Base-by-base conservation (phyloP, 1,140 invertebrate genomes). In the Drosophila nikananu region DNA sequence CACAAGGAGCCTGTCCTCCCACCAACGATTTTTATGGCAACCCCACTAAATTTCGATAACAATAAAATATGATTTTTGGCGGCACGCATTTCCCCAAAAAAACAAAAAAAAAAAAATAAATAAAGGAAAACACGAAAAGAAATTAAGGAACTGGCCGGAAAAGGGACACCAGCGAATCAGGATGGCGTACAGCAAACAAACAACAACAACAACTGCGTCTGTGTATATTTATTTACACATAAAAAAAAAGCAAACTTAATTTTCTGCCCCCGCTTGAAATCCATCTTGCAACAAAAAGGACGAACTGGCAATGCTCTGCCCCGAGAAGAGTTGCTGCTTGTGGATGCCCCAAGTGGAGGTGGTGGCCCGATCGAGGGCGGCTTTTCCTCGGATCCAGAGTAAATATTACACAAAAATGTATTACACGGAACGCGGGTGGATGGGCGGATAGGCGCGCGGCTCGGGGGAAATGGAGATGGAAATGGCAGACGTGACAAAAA, bases 381-480 rank as follows among this genome's bases (percentile, higher is more conserved):
- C 59, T 60, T 60, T 49, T 39, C 68, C 46, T 60, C 3, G 27
- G 73, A 86, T 68, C 75, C 75, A 79, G 86, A 86, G 86, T 86
- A 89, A 90, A 90, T 89, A 89, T 89, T 90, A 89, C 81, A 90
- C 81, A 90, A 89, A 89, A 89, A 86, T 90, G 78, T 89, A 89
- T 90, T 90, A 80, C 83, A 76, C 78, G 65, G 23, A 48, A 37
- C 41, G 15, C 9, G 19, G 21, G 21, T 9, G 42, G 51, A 30
- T 48, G 35, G 37, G 41, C 32, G n/a, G n/a, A n/a, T n/a, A n/a
- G n/a, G n/a, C n/a, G n/a, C n/a, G 35, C 39, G 39, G 23, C n/a
- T 6, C 25, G 41, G 23, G 23, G 23, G 41, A 41, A 32, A 41
- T 51, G 54, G 44, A 39, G 55, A 52, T 55, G 52, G 32, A 49